Base-by-base conservation (phyloP, 2,888 invertebrate genomes). In the Cataglyphis rosenhaueri region DNA sequence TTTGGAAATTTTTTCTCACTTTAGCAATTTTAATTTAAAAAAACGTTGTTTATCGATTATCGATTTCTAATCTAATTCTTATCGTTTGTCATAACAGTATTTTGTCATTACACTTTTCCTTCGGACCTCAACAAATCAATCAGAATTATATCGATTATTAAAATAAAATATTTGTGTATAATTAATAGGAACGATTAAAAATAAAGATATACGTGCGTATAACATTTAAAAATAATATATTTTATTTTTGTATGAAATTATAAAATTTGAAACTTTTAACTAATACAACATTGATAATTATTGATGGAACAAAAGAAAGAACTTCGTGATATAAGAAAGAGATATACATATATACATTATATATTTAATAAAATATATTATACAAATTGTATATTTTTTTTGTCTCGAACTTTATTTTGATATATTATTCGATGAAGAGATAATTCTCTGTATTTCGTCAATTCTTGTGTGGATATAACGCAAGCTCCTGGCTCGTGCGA, bases 401-500 rank as follows among this genome's bases (percentile, higher is more conserved):
- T 35, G 35, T 8, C 6, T n/a, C 18, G 1, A 48, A 18, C 1
- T 21, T 21, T 68, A n/a, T 76, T 32, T 29, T 15, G 18, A 3
- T n/a, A 12, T 29, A n/a, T 68, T 12, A 52, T 10, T 66, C 12
- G 44, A 44, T 44, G 44, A 41, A 32, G 35, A 18, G 9, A 21
- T 29, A 59, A 21, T 3, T 18, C 8, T n/a, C 21, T 38, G 21
- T 65, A 15, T 32, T 6, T 52, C 48, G 9, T 32, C 32, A 59
- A 59, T 70, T 38, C 8, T 2, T 21, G 25, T 0, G 83, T 64
- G 71, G 82, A 81, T 79, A 85, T 64, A 89, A 86, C 84, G 85
- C 84, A 78, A 89, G 85, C 82, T 88, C 32, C 78, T 83, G 48
- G 35, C 82, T 81, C 78, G 65, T 76, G 73, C 32, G 62, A 73